phyloP scores from a whole-genome alignment of 2,113 vertebrate species.

The Actinemys pallida region DNA sequence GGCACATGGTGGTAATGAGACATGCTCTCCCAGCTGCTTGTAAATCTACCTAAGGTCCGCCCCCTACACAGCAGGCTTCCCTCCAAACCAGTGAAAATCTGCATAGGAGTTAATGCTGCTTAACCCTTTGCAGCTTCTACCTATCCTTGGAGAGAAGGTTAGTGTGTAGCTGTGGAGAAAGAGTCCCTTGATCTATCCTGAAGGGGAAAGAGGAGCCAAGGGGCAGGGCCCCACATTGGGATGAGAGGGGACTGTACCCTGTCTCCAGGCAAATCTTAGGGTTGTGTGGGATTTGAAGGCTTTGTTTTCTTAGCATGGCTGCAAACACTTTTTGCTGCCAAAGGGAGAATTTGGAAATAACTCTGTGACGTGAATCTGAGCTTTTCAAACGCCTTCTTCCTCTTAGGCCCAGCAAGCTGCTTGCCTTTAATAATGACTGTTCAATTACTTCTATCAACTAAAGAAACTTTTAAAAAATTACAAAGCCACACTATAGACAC shows the following conservation, averaged over 20 bases:
- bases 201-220: accelerated
- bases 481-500: neutral
- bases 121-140: neutral
- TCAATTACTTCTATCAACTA: neutral
- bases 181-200: constrained; percentile 11
- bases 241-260: neutral
- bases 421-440: neutral
- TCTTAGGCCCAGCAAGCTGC: neutral
- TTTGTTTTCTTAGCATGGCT: neutral
- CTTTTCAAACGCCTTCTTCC: neutral
- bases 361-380: neutral
- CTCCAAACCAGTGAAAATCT: neutral
- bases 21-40: accelerated
- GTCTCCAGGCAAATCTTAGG: neutral
- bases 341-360: neutral
- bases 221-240: constrained; percentile 10
- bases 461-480: neutral
- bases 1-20: accelerated
- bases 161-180: constrained; percentile 40
- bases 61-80: neutral
- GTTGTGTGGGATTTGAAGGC: too few species aligned
- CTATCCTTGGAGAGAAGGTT: neutral
- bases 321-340: neutral
- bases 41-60: neutral
- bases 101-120: neutral